Conservation (phyloP, 2,888 invertebrate genomes). For the Thera obeliscata region DNA sequence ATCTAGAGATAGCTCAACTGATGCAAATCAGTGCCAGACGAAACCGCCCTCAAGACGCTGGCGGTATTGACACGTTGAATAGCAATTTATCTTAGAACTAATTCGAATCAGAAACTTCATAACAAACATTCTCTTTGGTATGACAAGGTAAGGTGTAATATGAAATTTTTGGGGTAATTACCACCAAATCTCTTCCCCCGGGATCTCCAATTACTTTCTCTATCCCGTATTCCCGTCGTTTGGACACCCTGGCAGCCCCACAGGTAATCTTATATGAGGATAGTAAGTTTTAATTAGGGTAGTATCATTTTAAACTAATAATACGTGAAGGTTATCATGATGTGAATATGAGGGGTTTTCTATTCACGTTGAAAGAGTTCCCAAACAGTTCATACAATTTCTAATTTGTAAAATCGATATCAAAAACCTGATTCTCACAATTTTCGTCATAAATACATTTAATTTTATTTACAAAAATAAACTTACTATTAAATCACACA, state of each 20-base stretch:
- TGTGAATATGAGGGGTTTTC: not conserved
- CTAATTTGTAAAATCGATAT: too few relatives aligned
- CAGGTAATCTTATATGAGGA: slow-evolving; percentile 25
- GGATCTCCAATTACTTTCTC: slow-evolving; percentile 32
- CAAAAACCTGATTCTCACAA: too few relatives aligned
- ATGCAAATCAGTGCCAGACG: too few relatives aligned
- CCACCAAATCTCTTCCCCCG: slow-evolving; percentile 38
- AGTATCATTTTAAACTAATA: slow-evolving; percentile 27
- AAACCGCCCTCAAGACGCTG: too few relatives aligned
- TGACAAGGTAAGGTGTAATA: slow-evolving; percentile 46
- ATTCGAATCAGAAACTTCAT: too few relatives aligned
- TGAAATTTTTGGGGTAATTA: slow-evolving; percentile 50
- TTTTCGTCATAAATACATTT: too few relatives aligned
- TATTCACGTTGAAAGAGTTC: not conserved
- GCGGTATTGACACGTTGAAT: too few relatives aligned
- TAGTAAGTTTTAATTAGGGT: slow-evolving; percentile 28
- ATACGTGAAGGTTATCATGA: slow-evolving; percentile 9
- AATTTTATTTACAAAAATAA: too few relatives aligned
- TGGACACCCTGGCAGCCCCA: slow-evolving; percentile 7
- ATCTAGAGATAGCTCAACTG: too few relatives aligned
- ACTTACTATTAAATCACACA: too few relatives aligned
- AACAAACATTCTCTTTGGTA: not conserved
- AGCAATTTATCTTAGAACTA: too few relatives aligned
- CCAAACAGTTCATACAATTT: too few relatives aligned
- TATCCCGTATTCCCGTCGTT: slow-evolving; percentile 13